Evolutionary conservation across 2,888 invertebrate species (phyloP), one percentile per base, ranked within the genome.

Genomic region (Capitulum mitella): DNA sequence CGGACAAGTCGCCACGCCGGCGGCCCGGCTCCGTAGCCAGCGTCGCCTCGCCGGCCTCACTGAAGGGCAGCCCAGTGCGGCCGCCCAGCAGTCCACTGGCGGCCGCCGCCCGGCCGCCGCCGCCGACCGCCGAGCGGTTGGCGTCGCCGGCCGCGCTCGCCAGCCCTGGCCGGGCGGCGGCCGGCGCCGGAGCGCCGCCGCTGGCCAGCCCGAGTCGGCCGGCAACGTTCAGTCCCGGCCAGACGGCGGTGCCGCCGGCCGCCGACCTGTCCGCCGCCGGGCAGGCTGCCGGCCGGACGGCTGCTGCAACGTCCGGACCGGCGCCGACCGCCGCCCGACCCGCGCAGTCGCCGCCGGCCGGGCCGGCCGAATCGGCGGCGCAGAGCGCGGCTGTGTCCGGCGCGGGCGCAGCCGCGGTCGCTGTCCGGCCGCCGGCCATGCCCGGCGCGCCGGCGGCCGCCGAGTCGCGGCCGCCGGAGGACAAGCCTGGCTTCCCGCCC

Each of bases 11-110:
- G 40, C 76, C 76, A 29, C 34, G 32, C 32, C 1, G n/a, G 46
- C 76, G 46, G 76, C 46, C 76, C 29, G 76, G 46, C 46, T 76
- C 76, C 46, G 76, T 48, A 29, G 46, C 46, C 32, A 43, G 74
- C 26, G n/a, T 74, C 26, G 22, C 29, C 3, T 76, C 76, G 29
- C 76, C 76, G 76, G 19, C 46, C 43, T 43, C 43, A 43, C 37
- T 29, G 26, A 37, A 12, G n/a, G 46, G 46, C 46, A 76, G 76
- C 32, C 76, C 76, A 29, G 46, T 46, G 29, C 29, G 46, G 16
- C n/a, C 16, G 29, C 76, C 76, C 46, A 8, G 3, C 46, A 76
- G 76, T 29, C 76, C 76, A 19, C 43, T 16, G 46, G 76, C 46
- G 46, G 19, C 76, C 3, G 40, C 26, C 14, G 40, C 40, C 74